A percentile compares a stretch with the other conserved stretches of the same genome.
Conservation (phyloP, 2,888 invertebrate species). For the Thyatira batis region DNA sequence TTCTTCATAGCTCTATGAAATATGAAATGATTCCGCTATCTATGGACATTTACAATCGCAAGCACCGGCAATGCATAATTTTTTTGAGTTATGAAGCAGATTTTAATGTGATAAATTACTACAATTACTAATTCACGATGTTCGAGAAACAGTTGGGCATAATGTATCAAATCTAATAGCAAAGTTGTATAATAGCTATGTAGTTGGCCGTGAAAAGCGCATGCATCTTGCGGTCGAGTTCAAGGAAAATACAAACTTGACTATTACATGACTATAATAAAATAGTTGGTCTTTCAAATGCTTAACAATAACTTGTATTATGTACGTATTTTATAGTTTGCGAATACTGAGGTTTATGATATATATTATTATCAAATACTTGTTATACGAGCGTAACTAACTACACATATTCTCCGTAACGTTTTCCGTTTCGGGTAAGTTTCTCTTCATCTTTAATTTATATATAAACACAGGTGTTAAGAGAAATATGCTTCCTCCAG, state of each 20-base stretch:
- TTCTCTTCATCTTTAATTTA: conserved; percentile 22
- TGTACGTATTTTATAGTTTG: background rate
- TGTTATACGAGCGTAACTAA: background rate
- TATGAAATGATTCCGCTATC: too few species aligned
- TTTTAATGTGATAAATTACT: too few species aligned
- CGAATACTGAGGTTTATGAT: too few species aligned
- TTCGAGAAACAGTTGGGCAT: too few species aligned
- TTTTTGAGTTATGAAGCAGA: too few species aligned
- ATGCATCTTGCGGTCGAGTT: conserved; percentile 41
- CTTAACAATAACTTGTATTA: background rate
- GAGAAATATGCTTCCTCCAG: conserved; percentile 1
- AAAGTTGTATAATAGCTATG: conserved; percentile 17
- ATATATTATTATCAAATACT: background rate
- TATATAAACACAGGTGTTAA: conserved; percentile 20
- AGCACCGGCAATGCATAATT: too few species aligned
- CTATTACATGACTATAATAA: background rate
- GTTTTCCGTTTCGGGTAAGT: conserved; percentile 34
- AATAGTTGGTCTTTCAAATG: background rate
- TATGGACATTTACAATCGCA: too few species aligned
- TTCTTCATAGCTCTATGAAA: too few species aligned
- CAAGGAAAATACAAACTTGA: conserved; percentile 41
- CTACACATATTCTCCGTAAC: conserved; percentile 13
- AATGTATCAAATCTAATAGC: conserved; percentile 20
- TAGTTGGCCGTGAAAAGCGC: conserved; percentile 33
- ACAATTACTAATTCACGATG: too few species aligned